Base-by-base conservation (phyloP, 2,888 invertebrate species). In the Labia minor region DNA sequence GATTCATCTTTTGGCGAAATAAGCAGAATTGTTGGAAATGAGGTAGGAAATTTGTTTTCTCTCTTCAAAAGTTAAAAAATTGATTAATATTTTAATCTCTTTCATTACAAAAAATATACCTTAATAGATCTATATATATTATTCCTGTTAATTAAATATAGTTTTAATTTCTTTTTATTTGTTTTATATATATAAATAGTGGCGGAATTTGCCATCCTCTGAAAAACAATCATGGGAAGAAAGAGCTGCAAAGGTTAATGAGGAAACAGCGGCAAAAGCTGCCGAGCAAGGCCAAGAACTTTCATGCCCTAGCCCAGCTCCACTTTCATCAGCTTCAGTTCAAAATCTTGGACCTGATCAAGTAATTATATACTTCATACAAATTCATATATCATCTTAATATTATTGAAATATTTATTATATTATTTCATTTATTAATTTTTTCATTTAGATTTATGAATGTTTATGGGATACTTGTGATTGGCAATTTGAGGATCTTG, bases 221-320 rank as follows among this genome's bases (percentile, higher is more conserved):
- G 92, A 94, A 71, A 96, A 97, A 77, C 92, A 93, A 77, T 85
- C 85, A 69, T 99, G 95, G 88, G 98, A 99, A 80, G 95, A 95
- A 77, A 85, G 89, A 66, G 98, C 99, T 0, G 85, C 86, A 26
- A 85, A 87, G 73, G 86, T 92, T 77, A 97, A 96, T 75, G 92
- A 92, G 77, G 94, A 95, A 76, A 87, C 86, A 10, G 83, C 88
- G 20, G 87, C 88, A 1, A 81, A 84, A 62, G 77, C 83, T 61
- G 81, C 83, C 0, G 81, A 84, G 70, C n/a, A n/a, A n/a, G 85
- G 83, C 71, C 67, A 78, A 77, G 70, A 77, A 77, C 64, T 77
- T 76, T 20, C 73, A 76, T 64, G 72, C 73, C 65, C 71, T 72
- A 68, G 72, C 73, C 73, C 71, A 72, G 73, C 71, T 69, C 76